Conservation (phyloP, 1,140 invertebrate species). For the Caenorhabditis remanei region DNA sequence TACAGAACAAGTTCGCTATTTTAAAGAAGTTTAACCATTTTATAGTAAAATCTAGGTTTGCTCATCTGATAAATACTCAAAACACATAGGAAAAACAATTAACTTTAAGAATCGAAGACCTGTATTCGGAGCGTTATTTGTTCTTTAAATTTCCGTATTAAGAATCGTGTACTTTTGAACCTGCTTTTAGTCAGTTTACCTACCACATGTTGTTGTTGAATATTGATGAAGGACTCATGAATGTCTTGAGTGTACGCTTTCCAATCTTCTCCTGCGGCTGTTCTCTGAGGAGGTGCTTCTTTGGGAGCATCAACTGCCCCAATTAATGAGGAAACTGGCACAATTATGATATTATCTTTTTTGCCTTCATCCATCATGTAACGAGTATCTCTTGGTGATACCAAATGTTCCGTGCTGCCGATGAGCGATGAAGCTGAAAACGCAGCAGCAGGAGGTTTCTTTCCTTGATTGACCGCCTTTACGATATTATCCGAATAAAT, state of each 20-base stretch:
- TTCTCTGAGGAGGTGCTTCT: background rate
- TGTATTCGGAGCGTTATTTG: too few species aligned
- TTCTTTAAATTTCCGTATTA: too few species aligned
- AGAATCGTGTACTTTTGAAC: background rate
- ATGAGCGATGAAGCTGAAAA: background rate
- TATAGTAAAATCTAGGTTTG: too few species aligned
- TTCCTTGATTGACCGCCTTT: constrained; percentile 69
- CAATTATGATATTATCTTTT: constrained; percentile 16
- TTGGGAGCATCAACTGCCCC: constrained; percentile 11
- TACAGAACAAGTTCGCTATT: too few species aligned
- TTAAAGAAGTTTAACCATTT: too few species aligned
- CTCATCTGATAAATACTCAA: too few species aligned
- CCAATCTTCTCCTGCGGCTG: constrained; percentile 57
- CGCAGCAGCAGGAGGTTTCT: constrained; percentile 6
- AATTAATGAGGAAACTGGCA: constrained; percentile 17
- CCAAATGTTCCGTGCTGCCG: background rate
- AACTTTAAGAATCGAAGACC: too few species aligned
- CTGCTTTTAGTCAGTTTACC: background rate
- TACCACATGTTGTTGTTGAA: constrained; percentile 45
- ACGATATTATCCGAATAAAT: constrained; percentile 79
- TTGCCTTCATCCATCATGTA: constrained; percentile 57
- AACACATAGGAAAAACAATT: too few species aligned
- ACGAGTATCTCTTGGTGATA: constrained; percentile 60
- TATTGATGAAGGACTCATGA: constrained; percentile 7
- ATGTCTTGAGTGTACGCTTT: constrained; percentile 34